Percentiles rank a stretch among this genome's conserved stretches.
Evolutionary conservation across 1,140 invertebrate genomes (phyloP).

Genomic region (Holcopasites calliopsidis): DNA sequence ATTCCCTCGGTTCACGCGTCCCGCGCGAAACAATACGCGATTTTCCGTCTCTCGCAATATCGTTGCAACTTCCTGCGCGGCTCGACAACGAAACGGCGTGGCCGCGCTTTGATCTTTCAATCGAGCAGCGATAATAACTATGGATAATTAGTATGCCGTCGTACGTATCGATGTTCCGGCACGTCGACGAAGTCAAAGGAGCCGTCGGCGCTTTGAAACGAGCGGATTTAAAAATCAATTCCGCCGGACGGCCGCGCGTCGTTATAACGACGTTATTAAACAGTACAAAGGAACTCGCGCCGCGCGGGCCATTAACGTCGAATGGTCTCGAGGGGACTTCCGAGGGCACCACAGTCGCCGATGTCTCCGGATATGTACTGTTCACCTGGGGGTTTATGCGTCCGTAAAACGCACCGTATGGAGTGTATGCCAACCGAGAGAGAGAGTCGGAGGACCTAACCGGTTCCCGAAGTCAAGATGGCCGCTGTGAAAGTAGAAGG

Average conservation of each 20-base stretch:
- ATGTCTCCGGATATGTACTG: slow-evolving; percentile 33
- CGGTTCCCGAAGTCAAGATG: slow-evolving; percentile 69
- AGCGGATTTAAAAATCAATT: slow-evolving; percentile 31
- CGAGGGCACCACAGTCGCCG: slow-evolving; percentile 37
- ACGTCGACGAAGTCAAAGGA: not conserved
- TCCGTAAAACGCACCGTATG: not conserved
- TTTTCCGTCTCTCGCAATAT: not conserved
- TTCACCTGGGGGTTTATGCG: not conserved
- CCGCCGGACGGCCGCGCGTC: not conserved
- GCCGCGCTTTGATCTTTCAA: not conserved
- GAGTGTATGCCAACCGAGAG: slow-evolving; percentile 22
- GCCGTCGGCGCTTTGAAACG: not conserved
- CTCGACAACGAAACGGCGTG: too few relatives aligned
- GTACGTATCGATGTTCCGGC: not conserved
- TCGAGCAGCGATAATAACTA: not conserved
- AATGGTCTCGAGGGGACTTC: slow-evolving; percentile 29
- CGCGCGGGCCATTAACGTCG: slow-evolving; percentile 44
- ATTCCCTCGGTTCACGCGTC: slow-evolving; percentile 7
- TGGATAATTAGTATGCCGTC: not conserved
- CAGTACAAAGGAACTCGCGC: slow-evolving; percentile 49
- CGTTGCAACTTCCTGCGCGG: not conserved
- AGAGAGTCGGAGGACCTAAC: slow-evolving; percentile 52
- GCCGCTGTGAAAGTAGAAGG: slow-evolving; percentile 65
- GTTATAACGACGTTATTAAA: slow-evolving; percentile 48
- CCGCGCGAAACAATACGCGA: slow-evolving; percentile 20